phyloP scores from a whole-genome alignment of 2,888 invertebrate species.

The Caenorhabditis sp. region DNA sequence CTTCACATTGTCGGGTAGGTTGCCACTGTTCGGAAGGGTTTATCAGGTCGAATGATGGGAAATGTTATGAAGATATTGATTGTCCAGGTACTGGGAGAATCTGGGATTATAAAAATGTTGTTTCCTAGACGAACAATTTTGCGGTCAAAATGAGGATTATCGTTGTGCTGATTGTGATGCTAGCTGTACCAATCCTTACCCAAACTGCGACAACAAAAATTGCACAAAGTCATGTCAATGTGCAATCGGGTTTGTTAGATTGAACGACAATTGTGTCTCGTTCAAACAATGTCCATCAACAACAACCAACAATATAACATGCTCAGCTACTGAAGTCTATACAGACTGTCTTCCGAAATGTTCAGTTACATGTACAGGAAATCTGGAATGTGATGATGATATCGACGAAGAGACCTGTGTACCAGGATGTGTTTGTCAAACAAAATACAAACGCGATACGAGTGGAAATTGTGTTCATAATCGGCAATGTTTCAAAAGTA shows the following conservation, averaged over 20 bases:
- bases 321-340: constrained; percentile 18
- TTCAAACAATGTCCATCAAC: constrained; percentile 5
- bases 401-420: constrained; percentile 7
- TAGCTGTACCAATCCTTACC: constrained; percentile 20
- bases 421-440: constrained; percentile 27
- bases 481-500: constrained; percentile 30
- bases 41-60: constrained; percentile 20
- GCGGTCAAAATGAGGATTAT: constrained; percentile 22
- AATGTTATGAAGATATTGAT: constrained; percentile 19
- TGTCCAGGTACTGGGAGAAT: constrained; percentile 22
- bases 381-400: constrained; percentile 8
- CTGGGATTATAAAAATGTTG: too few relatives aligned
- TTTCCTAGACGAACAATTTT: constrained; percentile 1
- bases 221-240: constrained; percentile 16
- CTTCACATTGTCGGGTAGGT: constrained; percentile 20
- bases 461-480: constrained; percentile 31
- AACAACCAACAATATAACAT: constrained; percentile 15
- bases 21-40: constrained; percentile 16
- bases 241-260: constrained; percentile 21
- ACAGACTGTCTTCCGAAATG: constrained; percentile 30
- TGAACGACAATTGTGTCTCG: constrained; percentile 28
- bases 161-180: constrained; percentile 22
- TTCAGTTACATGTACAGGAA: constrained; percentile 14
- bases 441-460: constrained; percentile 18
- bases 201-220: constrained; percentile 11